A percentile compares a stretch with the other conserved stretches of the same genome.
Evolutionary conservation across 1,140 invertebrate species (phyloP).

Genomic region (Odontomachus brunneus): DNA sequence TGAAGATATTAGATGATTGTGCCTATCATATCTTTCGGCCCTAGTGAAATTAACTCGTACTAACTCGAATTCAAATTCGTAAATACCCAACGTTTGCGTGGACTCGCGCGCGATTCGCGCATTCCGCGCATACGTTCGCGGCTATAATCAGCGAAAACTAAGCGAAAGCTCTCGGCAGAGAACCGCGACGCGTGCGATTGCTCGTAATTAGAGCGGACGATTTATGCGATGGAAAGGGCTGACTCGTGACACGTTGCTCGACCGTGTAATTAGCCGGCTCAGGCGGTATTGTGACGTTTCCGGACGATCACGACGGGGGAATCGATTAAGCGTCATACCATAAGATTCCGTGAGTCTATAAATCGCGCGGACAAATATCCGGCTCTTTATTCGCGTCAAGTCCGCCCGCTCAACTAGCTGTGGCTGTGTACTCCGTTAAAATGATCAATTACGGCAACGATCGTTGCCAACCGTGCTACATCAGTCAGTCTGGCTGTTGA

Average conservation of each 20-base stretch:
- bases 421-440: background rate
- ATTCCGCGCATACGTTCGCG: background rate
- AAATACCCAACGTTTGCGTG: too few species aligned
- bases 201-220: constrained; percentile 51
- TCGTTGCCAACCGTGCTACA: too few species aligned
- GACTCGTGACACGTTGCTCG: constrained; percentile 58
- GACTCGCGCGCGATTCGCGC: background rate
- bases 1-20: too few species aligned
- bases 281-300: constrained; percentile 50
- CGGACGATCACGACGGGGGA: constrained; percentile 27
- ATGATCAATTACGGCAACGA: constrained; percentile 15
- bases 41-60: too few species aligned
- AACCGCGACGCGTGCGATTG: constrained; percentile 50
- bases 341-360: constrained; percentile 38
- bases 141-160: constrained; percentile 28
- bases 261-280: constrained; percentile 57
- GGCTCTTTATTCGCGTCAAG: constrained; percentile 25
- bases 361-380: constrained; percentile 42
- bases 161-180: constrained; percentile 10
- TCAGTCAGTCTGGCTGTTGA: too few species aligned
- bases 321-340: constrained; percentile 51
- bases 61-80: too few species aligned
- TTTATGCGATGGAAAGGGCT: constrained; percentile 57
- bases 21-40: too few species aligned
- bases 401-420: background rate